Evolutionary conservation across 35 echinoderm and acorn worm species (phyloP).

Genomic region (Anneissia japonica): DNA sequence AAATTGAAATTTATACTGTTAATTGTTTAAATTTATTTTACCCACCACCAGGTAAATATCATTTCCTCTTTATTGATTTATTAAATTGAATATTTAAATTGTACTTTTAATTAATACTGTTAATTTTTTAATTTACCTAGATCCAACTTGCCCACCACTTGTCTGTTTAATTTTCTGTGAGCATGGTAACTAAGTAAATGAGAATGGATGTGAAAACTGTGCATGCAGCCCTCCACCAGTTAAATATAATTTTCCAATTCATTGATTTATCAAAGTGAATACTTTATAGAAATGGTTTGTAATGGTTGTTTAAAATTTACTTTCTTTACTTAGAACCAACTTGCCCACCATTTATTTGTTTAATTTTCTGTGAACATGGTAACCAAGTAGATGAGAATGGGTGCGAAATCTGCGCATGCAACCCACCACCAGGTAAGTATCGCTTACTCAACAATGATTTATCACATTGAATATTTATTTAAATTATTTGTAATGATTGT

Average conservation of each 20-base stretch:
- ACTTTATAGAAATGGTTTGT: no score
- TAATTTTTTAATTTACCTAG: not conserved
- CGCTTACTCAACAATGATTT: no score
- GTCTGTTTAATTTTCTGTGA: constrained; percentile 46
- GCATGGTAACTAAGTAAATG: constrained; percentile 33
- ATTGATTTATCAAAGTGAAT: no score
- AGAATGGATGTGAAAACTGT: constrained; percentile 60
- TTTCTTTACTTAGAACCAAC: constrained; percentile 1
- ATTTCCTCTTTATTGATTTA: not conserved
- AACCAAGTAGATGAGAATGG: constrained; percentile 16
- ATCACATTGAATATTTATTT: no score
- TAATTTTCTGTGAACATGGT: constrained; percentile 23
- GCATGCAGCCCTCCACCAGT: constrained; percentile 32
- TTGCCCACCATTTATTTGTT: constrained; percentile 12
- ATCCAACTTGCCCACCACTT: not conserved
- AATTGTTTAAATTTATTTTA: constrained; percentile 41
- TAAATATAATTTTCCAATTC: no score
- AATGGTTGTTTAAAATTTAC: no score
- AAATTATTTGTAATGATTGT: no score
- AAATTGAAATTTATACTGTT: no score
- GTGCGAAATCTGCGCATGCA: constrained; percentile 36
- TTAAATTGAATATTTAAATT: not conserved
- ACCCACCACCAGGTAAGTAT: not conserved
- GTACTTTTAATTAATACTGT: not conserved
- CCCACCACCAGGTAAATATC: constrained; percentile 5